A percentile compares a stretch with the other conserved stretches of the same genome.
Evolutionary conservation across 1,140 invertebrate genomes (phyloP).

Genomic region (Papilio polyxenes): DNA sequence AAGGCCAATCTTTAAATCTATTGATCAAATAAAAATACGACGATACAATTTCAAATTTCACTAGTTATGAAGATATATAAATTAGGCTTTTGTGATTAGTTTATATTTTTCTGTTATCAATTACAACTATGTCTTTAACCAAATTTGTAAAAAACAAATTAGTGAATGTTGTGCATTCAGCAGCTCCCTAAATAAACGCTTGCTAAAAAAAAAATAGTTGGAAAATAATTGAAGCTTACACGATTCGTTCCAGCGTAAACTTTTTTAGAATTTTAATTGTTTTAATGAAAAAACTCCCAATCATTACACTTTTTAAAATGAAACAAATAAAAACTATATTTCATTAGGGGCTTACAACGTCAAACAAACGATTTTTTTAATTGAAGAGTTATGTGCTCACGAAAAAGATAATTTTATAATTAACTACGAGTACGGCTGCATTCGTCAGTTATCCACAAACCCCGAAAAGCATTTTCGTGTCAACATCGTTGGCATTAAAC

Average conservation of each 20-base stretch:
- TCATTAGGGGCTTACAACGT: background rate
- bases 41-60: background rate
- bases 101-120: background rate
- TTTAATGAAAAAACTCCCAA: background rate
- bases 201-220: background rate
- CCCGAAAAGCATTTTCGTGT: conserved; percentile 8
- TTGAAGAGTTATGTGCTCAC: background rate
- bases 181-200: background rate
- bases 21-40: background rate
- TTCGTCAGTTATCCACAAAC: conserved; percentile 25
- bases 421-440: background rate
- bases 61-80: background rate
- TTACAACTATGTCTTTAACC: background rate
- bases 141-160: background rate
- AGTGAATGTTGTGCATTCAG: background rate
- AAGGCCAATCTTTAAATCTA: background rate
- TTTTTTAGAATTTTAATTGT: background rate
- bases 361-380: background rate
- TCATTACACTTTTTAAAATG: background rate
- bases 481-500: conserved; percentile 1
- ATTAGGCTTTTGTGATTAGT: background rate
- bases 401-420: background rate
- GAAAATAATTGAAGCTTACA: background rate
- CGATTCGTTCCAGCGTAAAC: background rate
- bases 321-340: background rate